Conservation (phyloP, 2,113 vertebrate genomes). For the Phaethon lepturus region DNA sequence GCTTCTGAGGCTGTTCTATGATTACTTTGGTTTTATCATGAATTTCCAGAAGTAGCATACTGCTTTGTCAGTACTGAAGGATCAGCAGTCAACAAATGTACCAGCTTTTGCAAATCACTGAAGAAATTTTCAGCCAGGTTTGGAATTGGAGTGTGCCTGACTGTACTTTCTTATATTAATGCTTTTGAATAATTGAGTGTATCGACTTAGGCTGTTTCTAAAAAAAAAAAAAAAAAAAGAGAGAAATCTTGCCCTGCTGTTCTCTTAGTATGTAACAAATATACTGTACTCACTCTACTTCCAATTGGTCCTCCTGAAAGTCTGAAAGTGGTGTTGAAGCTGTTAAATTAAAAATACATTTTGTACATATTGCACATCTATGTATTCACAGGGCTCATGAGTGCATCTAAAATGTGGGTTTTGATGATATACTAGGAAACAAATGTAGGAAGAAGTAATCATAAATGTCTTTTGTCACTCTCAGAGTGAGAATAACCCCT, state of each 20-base stretch:
- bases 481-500: background rate
- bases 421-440: background rate
- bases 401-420: background rate
- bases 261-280: background rate
- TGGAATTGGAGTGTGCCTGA: fast-evolving
- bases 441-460: background rate
- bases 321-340: background rate
- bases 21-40: background rate
- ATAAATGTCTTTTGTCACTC: background rate
- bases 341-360: background rate
- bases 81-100: background rate
- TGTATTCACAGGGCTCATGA: background rate
- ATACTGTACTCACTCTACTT: background rate
- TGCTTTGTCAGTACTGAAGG: background rate
- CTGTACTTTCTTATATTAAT: background rate
- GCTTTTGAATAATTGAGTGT: background rate
- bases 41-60: background rate
- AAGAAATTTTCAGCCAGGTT: background rate
- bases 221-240: background rate
- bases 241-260: fast-evolving
- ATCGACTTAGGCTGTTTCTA: background rate
- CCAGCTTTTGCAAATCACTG: background rate
- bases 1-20: background rate
- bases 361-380: fast-evolving
- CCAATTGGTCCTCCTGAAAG: background rate